Conservation (phyloP, 2,113 vertebrate genomes). For the Ivindomyrus marchei region DNA sequence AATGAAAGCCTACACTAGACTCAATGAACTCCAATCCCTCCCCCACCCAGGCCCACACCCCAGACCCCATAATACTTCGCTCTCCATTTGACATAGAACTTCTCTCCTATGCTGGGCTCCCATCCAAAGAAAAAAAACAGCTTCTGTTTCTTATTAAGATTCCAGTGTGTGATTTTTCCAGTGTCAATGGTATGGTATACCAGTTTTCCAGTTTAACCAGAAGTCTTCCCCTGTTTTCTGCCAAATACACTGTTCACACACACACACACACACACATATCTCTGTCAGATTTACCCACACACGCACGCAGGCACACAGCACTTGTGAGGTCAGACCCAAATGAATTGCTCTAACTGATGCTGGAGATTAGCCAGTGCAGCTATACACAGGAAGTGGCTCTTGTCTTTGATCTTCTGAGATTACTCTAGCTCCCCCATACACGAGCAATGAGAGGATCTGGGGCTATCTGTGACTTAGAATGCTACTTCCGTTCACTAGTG, state of each 20-base stretch:
- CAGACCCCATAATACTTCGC: slow-evolving; percentile 25
- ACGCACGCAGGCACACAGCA: not conserved
- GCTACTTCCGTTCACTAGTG: not conserved
- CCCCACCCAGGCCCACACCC: slow-evolving; percentile 26
- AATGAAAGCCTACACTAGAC: slow-evolving; percentile 34
- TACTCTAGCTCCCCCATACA: not conserved
- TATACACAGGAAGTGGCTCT: not conserved
- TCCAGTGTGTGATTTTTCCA: slow-evolving; percentile 18
- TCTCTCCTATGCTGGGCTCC: slow-evolving; percentile 16
- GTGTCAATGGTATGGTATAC: not conserved
- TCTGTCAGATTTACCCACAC: not conserved
- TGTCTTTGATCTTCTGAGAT: not conserved
- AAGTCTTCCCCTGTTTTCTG: not conserved
- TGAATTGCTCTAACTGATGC: not conserved
- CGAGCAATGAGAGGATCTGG: not conserved
- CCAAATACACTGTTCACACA: not conserved
- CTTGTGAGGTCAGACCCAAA: not conserved
- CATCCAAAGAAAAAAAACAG: not conserved
- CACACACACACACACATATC: not conserved
- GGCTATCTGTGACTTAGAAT: not conserved
- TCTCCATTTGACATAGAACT: slow-evolving; percentile 18
- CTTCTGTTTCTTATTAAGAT: slow-evolving; percentile 35
- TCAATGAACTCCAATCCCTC: slow-evolving; percentile 21
- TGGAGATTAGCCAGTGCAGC: not conserved
- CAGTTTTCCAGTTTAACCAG: not conserved